Evolutionary conservation across 2,888 invertebrate species (phyloP), one percentile per base, ranked within the genome.

Genomic region (Trissonchulus sp.): DNA sequence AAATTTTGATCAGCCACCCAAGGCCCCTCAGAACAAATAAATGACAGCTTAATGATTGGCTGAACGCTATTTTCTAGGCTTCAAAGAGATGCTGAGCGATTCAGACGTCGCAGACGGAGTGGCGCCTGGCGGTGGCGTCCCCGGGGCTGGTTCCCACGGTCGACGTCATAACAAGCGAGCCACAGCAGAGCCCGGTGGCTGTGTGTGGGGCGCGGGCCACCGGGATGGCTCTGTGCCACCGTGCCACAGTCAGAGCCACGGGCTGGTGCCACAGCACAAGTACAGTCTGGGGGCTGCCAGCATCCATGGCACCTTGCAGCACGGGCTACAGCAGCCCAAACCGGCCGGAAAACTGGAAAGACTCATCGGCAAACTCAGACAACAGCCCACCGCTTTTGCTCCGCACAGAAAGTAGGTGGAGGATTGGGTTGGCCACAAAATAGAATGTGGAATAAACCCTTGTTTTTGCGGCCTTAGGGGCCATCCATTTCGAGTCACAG

Each of bases 41-140:
- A n/a, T n/a, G n/a, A n/a, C n/a, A n/a, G n/a, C n/a, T n/a, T n/a
- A n/a, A n/a, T n/a, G n/a, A n/a, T n/a, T n/a, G n/a, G n/a, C n/a
- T n/a, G n/a, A n/a, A n/a, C 48, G 8, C 48, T 48, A 48, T 48
- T 8, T 48, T 48, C 23, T 48, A 48, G 82, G 83, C n/a, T 83
- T 81, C 79, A 83, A 84, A 76, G 82, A 82, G 63, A 79, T 82
- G 79, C 74, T 80, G 23, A 15, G 68, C 35, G 72, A 8, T 34
- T 34, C 75, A 3, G 75, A 72, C 3, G 18, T 15, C 15, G 35
- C 18, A 30, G 69, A 65, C 73, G 33, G 30, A 18, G 8, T 8
- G 8, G 8, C 48, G 8, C 8, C 8, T 48, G 8, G 23, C 8
- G 48, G 48, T 8, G 48, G 48, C 8, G 48, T 48, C 8, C 8